Percentiles rank a stretch among this genome's conserved stretches.
phyloP scores from a whole-genome alignment of 2,888 invertebrate species.

The Zhuqinia jingwanae region DNA sequence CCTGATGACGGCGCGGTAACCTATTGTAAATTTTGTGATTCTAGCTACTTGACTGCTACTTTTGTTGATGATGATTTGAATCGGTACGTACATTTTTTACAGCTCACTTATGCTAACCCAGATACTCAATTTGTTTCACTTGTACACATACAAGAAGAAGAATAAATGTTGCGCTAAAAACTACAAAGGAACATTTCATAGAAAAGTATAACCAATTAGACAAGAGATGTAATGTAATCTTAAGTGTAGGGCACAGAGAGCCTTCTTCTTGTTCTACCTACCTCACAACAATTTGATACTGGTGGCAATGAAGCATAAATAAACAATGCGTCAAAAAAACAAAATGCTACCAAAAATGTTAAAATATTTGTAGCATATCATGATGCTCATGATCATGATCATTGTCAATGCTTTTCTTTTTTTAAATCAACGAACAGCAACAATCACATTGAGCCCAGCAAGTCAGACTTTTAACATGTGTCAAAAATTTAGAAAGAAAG shows the following conservation, averaged over 20 bases:
- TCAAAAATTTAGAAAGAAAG: not conserved
- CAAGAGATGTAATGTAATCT: slow-evolving; percentile 16
- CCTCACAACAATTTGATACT: slow-evolving; percentile 44
- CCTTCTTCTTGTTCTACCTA: not conserved
- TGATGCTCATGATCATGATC: slow-evolving; percentile 21
- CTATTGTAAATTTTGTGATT: slow-evolving; percentile 32
- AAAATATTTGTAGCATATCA: slow-evolving; percentile 34
- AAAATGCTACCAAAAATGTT: not conserved
- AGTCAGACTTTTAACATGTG: slow-evolving; percentile 45
- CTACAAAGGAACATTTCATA: slow-evolving; percentile 60
- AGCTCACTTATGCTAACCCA: slow-evolving; percentile 73
- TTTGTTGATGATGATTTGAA: slow-evolving; percentile 38
- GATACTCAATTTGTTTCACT: slow-evolving; percentile 73
- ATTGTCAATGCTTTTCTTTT: slow-evolving; percentile 56
- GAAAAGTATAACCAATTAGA: slow-evolving; percentile 59
- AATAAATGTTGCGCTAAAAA: slow-evolving; percentile 60
- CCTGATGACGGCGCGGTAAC: slow-evolving; percentile 54
- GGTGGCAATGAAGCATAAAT: slow-evolving; percentile 72
- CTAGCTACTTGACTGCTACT: slow-evolving; percentile 35
- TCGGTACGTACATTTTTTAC: slow-evolving; percentile 56
- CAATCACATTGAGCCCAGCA: slow-evolving; percentile 46
- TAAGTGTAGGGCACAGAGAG: not conserved
- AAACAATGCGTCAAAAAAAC: slow-evolving; percentile 64
- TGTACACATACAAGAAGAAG: slow-evolving; percentile 42
- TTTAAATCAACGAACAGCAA: slow-evolving; percentile 46